phyloP scores from a whole-genome alignment of 2,888 invertebrate genomes.

The Parapristionchus giblindavisi region DNA sequence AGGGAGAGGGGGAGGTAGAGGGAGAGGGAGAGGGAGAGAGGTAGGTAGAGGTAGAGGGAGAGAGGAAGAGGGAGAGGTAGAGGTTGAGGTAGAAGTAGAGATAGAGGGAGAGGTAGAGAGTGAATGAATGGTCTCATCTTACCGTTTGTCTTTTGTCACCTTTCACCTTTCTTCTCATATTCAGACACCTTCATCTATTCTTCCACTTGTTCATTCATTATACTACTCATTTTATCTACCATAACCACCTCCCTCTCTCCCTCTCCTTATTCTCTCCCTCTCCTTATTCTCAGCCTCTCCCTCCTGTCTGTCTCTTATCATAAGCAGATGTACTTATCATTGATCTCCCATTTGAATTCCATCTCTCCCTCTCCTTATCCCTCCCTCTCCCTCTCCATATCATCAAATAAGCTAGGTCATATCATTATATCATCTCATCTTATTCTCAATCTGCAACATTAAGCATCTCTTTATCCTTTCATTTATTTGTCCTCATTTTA shows the following conservation, averaged over 20 bases:
- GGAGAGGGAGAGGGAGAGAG: constrained; percentile 21
- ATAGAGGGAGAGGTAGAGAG: constrained; percentile 36
- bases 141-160: constrained; percentile 33
- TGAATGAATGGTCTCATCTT: constrained; percentile 36
- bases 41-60: constrained; percentile 13
- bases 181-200: constrained; percentile 7
- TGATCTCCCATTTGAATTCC: background rate
- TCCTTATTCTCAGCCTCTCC: too few species aligned
- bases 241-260: background rate
- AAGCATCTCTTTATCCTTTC: constrained; percentile 13
- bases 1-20: constrained; percentile 16
- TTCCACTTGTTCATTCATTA: background rate
- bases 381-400: background rate
- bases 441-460: background rate
- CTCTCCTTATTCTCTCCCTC: too few species aligned
- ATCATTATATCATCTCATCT: background rate
- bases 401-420: constrained; percentile 12
- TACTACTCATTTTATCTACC: background rate
- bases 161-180: constrained; percentile 12
- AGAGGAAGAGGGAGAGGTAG: constrained; percentile 6
- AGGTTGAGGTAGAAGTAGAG: background rate
- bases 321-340: background rate
- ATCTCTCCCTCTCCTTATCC: constrained; percentile 1
- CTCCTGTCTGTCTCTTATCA: background rate
- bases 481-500: constrained; percentile 5